These are phyloP conservation scores for Hyperopisus bebe DNA, from an alignment of 2,113 vertebrate species.

Conservation along the genomic window DNA sequence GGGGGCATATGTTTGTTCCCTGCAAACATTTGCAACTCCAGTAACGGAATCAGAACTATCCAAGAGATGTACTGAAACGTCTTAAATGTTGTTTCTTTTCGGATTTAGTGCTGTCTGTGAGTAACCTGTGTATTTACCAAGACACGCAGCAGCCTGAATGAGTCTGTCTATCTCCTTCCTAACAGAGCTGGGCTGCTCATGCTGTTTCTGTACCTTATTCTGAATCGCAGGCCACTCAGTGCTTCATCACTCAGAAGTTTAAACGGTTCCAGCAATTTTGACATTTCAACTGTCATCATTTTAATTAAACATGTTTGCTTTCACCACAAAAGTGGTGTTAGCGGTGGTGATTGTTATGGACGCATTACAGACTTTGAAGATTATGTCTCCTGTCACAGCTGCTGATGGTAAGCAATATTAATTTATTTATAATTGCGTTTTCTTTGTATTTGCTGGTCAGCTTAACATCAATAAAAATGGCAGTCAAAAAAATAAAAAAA, in stretches of 20 bases:
- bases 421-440: not conserved
- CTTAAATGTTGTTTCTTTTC: not conserved
- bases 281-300: constrained; percentile 41
- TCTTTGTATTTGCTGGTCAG: not conserved
- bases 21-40: not conserved
- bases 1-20: not conserved
- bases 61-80: not conserved
- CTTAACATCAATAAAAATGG: not conserved
- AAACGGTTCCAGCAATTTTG: constrained; percentile 38
- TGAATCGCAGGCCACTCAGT: constrained; percentile 33
- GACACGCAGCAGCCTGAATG: constrained; percentile 45
- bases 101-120: constrained; percentile 35
- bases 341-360: constrained; percentile 57
- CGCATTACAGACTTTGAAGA: constrained; percentile 54
- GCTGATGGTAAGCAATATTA: constrained; percentile 55
- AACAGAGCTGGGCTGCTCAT: not conserved
- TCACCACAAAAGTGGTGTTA: constrained; percentile 59
- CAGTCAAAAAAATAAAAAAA: not conserved
- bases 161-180: constrained; percentile 27
- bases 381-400: constrained; percentile 48
- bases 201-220: not conserved
- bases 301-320: constrained; percentile 49
- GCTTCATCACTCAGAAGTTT: constrained; percentile 58
- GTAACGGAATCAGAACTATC: not conserved
- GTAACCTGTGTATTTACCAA: constrained; percentile 49